Percentiles rank a stretch among this genome's conserved stretches.
These are phyloP conservation scores for Acanthopleura granulata DNA, from an alignment of 2,888 invertebrate genomes.

Conservation along the genomic window DNA sequence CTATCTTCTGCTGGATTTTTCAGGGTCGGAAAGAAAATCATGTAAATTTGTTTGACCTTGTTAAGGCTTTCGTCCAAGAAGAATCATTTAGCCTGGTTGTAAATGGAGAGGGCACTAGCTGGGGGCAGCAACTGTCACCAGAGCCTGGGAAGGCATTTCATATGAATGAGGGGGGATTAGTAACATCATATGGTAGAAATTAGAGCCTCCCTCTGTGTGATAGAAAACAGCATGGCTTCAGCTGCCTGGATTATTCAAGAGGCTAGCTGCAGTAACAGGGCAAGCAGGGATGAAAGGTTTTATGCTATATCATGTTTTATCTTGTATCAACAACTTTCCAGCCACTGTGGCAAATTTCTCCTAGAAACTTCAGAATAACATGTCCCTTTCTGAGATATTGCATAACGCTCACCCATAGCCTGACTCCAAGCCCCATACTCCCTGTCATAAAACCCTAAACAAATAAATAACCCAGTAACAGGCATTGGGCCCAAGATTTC, in stretches of 20 bases:
- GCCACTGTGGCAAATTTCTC: not conserved
- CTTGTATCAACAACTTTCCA: slow-evolving; percentile 14
- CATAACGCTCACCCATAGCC: not conserved
- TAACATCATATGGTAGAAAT: slow-evolving; percentile 14
- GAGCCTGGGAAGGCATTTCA: slow-evolving; percentile 11
- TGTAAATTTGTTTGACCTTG: slow-evolving; percentile 12
- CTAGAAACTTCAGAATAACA: not conserved
- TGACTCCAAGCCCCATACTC: not conserved
- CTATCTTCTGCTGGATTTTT: not conserved
- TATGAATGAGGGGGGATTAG: slow-evolving; percentile 6
- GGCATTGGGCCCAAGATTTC: not conserved
- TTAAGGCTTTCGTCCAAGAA: not conserved
- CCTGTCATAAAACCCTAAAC: slow-evolving; percentile 13
- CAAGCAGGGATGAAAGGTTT: not conserved
- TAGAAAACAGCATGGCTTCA: slow-evolving; percentile 6
- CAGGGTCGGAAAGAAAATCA: not conserved
- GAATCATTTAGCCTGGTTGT: slow-evolving; percentile 6
- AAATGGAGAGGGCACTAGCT: not conserved
- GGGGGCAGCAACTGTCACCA: not conserved
- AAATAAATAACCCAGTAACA: not conserved
- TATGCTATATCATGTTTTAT: slow-evolving; percentile 16
- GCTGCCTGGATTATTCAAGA: not conserved
- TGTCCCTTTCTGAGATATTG: not conserved
- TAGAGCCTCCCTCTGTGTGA: slow-evolving; percentile 1
- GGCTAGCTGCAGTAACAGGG: not conserved